Base-by-base conservation (phyloP, 1,140 invertebrate genomes). In the Papilio polyxenes region DNA sequence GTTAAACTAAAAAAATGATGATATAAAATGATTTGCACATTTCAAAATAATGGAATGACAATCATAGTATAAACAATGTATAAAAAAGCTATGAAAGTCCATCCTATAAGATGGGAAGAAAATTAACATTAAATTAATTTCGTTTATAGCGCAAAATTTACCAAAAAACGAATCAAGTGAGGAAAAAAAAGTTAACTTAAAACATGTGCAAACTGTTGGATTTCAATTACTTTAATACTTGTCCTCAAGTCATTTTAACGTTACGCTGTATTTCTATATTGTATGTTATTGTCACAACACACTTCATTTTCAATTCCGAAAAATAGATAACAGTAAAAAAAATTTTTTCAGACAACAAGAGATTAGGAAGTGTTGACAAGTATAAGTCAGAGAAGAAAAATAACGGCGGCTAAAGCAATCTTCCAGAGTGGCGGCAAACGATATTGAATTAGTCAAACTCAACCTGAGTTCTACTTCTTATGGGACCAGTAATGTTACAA, bases 381-480 rank as follows among this genome's bases (percentile, higher is more conserved):
- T 69, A 69, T 17, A 40, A 37, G 65, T 72, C 65, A 37, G 31
- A 72, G 65, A 72, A 72, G 62, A 72, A 72, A 72, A 72, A 23
- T 72, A 37, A 15, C 65, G 11, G 65, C 31, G 31, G 13, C 31
- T 17, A 72, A 72, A 72, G 23, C 65, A 72, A 72, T 72, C 31
- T 13, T 3, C 11, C 17, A 37, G 65, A 72, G 65, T 72, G 65
- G 31, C 31, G 65, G 11, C 31, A 37, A 4, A 37, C 31, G 10
- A 11, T 72, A 72, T 72, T 72, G 13, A 72, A 72, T 72, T 72
- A 72, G 3, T 72, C 65, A 40, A 72, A 37, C 65, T 72, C 31
- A 72, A 13, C 31, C 13, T 31, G 13, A 8, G 7, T 62, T 9
- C 49, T 13, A 10, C 11, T 9, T 2, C 10, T 9, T 31, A 13